Evolutionary conservation across 2,797 vertebrate species (phyloP), one percentile per base, ranked within the genome.

Genomic region (Enteromius thamalakanensis): DNA sequence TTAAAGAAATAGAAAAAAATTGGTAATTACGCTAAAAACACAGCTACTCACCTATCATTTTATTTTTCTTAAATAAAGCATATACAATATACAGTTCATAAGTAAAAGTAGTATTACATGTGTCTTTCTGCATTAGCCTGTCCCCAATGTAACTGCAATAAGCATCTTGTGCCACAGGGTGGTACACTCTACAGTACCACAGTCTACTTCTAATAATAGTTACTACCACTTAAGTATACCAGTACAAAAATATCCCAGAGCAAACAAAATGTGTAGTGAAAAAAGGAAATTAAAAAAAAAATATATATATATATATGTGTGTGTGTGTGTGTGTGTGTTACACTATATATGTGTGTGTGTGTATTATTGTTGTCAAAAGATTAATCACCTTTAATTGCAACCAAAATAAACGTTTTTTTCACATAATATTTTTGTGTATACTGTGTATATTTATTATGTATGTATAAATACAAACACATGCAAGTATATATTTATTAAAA

Each of bases 111-210:
- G 26, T 14, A 14, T 10, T 51, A 37, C 9, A 64, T 21, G 2
- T 58, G 6, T 64, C 26, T 21, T n/a, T 34, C 15, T 51, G 14
- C 23, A 58, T 62, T 26, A 1, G 3, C 1, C 19, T 49, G 45
- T 49, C n/a, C 6, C 19, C 4, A 74, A 8, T 26, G 26, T 29
- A 12, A 8, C 62, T 89, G 84, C 67, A 87, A 71, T 84, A 80
- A 32, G 21, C 17, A 74, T 49, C 51, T 42, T 47, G 3, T 58
- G 58, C 86, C 87, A 89, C 87, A 64, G 80, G 87, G 83, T 82
- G 87, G 87, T 76, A 81, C 55, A 71, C 72, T 87, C n/a, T 40
- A 70, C 84, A 86, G 79, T 37, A 42, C 47, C 62, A 78, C 69
- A 78, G 3, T n/a, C 23, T 68, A 68, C 6, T 4, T 55, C 60